phyloP scores from a whole-genome alignment of 2,888 invertebrate species.

The Drosophila demipolita region DNA sequence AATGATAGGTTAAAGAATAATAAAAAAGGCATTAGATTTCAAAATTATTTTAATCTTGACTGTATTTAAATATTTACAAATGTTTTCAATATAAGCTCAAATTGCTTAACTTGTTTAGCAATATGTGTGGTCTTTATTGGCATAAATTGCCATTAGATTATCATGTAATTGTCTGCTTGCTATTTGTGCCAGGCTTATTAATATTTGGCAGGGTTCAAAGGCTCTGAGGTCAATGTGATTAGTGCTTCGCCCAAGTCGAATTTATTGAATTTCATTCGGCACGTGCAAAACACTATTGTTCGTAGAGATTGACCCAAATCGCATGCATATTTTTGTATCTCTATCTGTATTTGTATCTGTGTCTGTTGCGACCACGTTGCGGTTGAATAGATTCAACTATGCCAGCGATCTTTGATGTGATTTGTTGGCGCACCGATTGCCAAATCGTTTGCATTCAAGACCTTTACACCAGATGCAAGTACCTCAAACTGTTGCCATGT shows the following conservation, averaged over 20 bases:
- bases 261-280: constrained; percentile 48
- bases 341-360: constrained; percentile 29
- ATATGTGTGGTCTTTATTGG: constrained; percentile 28
- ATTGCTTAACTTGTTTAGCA: constrained; percentile 8
- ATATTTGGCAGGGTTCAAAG: constrained; percentile 37
- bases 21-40: background rate
- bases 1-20: background rate
- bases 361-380: constrained; percentile 72
- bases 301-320: constrained; percentile 70
- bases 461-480: constrained; percentile 66
- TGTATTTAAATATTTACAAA: background rate
- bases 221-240: constrained; percentile 60
- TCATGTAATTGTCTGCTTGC: constrained; percentile 25
- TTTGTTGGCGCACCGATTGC: constrained; percentile 62
- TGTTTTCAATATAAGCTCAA: constrained; percentile 4
- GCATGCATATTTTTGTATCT: constrained; percentile 24
- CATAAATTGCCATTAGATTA: constrained; percentile 45
- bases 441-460: constrained; percentile 75
- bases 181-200: constrained; percentile 27
- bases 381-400: constrained; percentile 74
- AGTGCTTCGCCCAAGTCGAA: constrained; percentile 44
- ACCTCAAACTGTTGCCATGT: constrained; percentile 58
- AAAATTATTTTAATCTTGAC: background rate
- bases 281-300: constrained; percentile 68
- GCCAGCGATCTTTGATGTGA: constrained; percentile 72